Percentiles rank a stretch among this genome's conserved stretches.
Conservation (phyloP, 1,140 invertebrate species). For the Paraescarpia echinospica region DNA sequence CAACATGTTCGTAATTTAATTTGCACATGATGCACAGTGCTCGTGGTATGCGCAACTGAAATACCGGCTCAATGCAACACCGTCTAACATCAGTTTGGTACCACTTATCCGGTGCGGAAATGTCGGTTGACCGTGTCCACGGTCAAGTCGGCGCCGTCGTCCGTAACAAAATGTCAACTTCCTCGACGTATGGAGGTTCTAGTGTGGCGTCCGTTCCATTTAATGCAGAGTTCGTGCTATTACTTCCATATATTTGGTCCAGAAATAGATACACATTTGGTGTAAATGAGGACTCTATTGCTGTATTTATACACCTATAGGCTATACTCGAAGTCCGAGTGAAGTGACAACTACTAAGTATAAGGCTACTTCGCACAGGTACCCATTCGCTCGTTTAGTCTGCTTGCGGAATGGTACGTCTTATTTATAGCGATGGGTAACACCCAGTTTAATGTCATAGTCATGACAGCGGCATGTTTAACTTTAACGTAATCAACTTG, state of each 20-base stretch:
- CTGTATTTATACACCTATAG: not conserved
- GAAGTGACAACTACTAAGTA: not conserved
- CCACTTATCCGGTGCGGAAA: not conserved
- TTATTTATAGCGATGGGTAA: not conserved
- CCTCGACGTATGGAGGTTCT: not conserved
- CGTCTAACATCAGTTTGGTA: not conserved
- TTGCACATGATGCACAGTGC: not conserved
- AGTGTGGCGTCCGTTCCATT: not conserved
- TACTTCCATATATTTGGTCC: not conserved
- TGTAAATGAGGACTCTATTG: not conserved
- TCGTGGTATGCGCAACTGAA: not conserved
- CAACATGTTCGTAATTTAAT: not conserved
- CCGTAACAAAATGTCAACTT: constrained; percentile 5
- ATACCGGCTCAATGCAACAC: not conserved
- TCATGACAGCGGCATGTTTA: not conserved
- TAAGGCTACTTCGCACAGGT: too few species aligned
- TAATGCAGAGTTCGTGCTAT: not conserved
- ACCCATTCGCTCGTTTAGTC: not conserved
- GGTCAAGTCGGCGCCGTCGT: not conserved
- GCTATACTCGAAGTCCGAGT: not conserved
- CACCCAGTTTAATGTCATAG: not conserved
- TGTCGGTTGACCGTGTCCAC: not conserved
- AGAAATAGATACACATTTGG: not conserved
- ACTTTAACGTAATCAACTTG: not conserved
- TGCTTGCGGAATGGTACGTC: not conserved